These are phyloP conservation scores for Protobothrops mucrosquamatus DNA, from an alignment of 2,113 vertebrate genomes.

Conservation along the genomic window DNA sequence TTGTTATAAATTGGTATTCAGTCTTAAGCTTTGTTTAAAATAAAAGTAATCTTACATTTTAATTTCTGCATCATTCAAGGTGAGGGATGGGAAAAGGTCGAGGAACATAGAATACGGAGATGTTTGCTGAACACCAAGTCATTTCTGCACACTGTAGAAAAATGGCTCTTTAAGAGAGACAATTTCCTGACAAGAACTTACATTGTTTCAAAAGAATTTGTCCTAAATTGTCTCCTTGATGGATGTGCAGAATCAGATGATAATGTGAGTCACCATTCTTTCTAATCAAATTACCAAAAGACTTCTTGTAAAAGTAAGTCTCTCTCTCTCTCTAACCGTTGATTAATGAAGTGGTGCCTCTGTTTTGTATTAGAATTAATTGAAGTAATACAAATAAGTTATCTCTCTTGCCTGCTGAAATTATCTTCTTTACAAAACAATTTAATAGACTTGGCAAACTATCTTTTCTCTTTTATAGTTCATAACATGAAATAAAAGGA, in stretches of 20 bases:
- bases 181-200: slow-evolving; percentile 66
- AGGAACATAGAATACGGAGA: slow-evolving; percentile 74
- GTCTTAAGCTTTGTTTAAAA: slow-evolving; percentile 87
- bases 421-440: slow-evolving; percentile 69
- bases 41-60: slow-evolving; percentile 88
- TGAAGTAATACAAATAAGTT: slow-evolving; percentile 80
- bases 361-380: slow-evolving; percentile 80
- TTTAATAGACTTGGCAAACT: slow-evolving; percentile 63
- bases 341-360: slow-evolving; percentile 80
- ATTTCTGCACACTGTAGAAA: slow-evolving; percentile 50
- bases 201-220: slow-evolving; percentile 59
- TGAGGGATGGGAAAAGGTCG: slow-evolving; percentile 65
- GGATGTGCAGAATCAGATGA: slow-evolving; percentile 70
- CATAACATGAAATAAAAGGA: neutral
- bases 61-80: slow-evolving; percentile 80
- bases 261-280: slow-evolving; percentile 64
- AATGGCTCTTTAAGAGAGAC: slow-evolving; percentile 53
- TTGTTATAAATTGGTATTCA: slow-evolving; percentile 89
- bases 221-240: slow-evolving; percentile 70
- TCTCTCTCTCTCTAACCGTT: slow-evolving; percentile 72
- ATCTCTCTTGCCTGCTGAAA: slow-evolving; percentile 72
- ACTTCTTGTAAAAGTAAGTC: slow-evolving; percentile 76
- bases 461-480: slow-evolving; percentile 23
- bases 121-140: slow-evolving; percentile 71
- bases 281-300: slow-evolving; percentile 76